Conservation (phyloP, 2,888 invertebrate species). For the Agapostemon virescens region DNA sequence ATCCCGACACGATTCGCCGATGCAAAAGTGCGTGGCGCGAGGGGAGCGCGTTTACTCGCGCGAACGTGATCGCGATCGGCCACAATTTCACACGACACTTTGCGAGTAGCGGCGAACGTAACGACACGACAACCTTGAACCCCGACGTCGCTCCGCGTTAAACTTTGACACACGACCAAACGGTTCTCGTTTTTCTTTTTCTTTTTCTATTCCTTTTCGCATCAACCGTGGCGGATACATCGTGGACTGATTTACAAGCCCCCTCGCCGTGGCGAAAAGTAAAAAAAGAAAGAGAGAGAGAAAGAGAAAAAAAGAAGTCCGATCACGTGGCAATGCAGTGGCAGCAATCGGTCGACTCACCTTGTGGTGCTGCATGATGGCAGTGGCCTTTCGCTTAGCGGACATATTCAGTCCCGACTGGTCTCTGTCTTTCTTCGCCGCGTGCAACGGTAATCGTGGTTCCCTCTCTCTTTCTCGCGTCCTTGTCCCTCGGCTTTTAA, state of each 20-base stretch:
- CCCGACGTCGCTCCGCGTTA: slow-evolving; percentile 28
- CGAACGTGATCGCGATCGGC: not conserved
- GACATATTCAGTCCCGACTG: slow-evolving; percentile 82
- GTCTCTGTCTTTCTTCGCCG: slow-evolving; percentile 58
- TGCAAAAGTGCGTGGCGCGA: not conserved
- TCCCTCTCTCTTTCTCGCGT: slow-evolving; percentile 37
- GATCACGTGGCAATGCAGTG: slow-evolving; percentile 61
- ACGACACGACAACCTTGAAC: slow-evolving; percentile 46
- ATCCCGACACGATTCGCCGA: slow-evolving; percentile 1
- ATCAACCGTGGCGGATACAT: slow-evolving; percentile 6
- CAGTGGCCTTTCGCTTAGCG: slow-evolving; percentile 88
- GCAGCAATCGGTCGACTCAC: slow-evolving; percentile 71
- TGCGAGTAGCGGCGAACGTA: slow-evolving; percentile 2
- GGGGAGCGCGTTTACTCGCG: not conserved
- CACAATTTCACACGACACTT: slow-evolving; percentile 24
- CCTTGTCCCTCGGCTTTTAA: slow-evolving; percentile 18
- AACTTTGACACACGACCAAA: slow-evolving; percentile 38
- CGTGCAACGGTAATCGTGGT: slow-evolving; percentile 53
- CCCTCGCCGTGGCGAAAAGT: slow-evolving; percentile 23
- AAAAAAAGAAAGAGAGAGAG: not conserved
- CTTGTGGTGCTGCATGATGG: slow-evolving; percentile 86
- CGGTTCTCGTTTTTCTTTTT: slow-evolving; percentile 4
- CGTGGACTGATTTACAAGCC: slow-evolving; percentile 22
- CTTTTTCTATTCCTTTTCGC: too few relatives aligned
- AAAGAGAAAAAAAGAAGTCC: not conserved